These are phyloP conservation scores for Noctuana brunneofusca DNA, from an alignment of 2,888 invertebrate genomes.

Conservation along the genomic window DNA sequence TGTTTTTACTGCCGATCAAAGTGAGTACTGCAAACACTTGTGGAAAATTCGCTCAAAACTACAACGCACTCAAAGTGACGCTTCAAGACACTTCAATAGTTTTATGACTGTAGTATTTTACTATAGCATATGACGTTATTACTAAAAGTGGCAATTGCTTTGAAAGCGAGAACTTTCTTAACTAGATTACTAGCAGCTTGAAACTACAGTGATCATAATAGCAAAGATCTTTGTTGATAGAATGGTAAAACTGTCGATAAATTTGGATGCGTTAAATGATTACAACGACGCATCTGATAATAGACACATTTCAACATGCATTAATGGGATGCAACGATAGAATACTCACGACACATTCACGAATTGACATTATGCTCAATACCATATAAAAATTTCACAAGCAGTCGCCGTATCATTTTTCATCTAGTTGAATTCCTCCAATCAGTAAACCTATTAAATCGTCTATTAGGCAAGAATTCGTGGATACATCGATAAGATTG, in stretches of 20 bases:
- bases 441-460: slow-evolving; percentile 22
- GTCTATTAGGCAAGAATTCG: slow-evolving; percentile 24
- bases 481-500: slow-evolving; percentile 31
- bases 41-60: slow-evolving; percentile 35
- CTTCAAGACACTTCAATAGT: slow-evolving; percentile 26
- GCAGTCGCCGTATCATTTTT: slow-evolving; percentile 7
- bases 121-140: background rate
- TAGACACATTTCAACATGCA: no score
- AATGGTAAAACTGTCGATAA: background rate
- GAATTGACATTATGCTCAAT: slow-evolving; percentile 2
- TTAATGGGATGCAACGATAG: background rate
- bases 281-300: background rate
- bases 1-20: slow-evolving; percentile 37
- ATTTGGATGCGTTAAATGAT: no score
- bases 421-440: slow-evolving; percentile 17
- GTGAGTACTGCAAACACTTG: slow-evolving; percentile 29
- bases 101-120: slow-evolving; percentile 10
- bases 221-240: no score
- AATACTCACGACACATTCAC: background rate
- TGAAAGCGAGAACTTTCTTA: background rate
- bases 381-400: background rate
- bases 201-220: no score
- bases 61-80: slow-evolving; percentile 20
- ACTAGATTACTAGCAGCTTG: background rate
- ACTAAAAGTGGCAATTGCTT: background rate